phyloP scores from a whole-genome alignment of 2,888 invertebrate genomes.

The Caenorhabditis uteleia region DNA sequence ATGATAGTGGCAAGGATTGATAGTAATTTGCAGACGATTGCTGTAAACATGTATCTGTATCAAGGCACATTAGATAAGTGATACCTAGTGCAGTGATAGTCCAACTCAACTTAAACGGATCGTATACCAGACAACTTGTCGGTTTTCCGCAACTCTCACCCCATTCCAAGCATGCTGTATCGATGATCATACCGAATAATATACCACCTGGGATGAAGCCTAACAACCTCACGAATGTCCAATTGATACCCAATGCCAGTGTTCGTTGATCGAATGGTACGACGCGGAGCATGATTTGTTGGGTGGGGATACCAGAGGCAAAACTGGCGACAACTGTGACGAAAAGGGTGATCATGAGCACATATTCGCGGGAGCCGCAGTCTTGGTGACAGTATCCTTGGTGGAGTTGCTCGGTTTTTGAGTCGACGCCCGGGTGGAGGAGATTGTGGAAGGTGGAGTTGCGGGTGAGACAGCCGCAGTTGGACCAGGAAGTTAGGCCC shows the following conservation, averaged over 20 bases:
- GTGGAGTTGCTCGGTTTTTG: constrained; percentile 12
- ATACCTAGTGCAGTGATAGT: constrained; percentile 66
- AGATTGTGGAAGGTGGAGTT: constrained; percentile 40
- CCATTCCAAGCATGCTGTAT: constrained; percentile 67
- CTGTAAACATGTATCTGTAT: constrained; percentile 39
- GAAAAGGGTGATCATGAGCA: constrained; percentile 63
- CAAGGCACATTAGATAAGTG: background rate
- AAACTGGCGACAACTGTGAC: constrained; percentile 67
- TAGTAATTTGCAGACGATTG: constrained; percentile 67
- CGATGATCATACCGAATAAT: constrained; percentile 67
- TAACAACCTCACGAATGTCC: constrained; percentile 65
- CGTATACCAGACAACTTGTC: constrained; percentile 61
- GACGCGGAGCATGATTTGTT: constrained; percentile 66
- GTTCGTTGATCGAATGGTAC: constrained; percentile 69
- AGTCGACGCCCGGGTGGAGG: constrained; percentile 8
- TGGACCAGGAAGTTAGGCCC: constrained; percentile 37
- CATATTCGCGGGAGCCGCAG: constrained; percentile 60
- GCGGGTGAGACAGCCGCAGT: constrained; percentile 36
- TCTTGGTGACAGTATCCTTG: constrained; percentile 46
- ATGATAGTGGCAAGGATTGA: constrained; percentile 65
- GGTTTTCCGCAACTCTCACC: constrained; percentile 58
- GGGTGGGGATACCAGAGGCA: constrained; percentile 63
- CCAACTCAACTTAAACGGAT: constrained; percentile 62
- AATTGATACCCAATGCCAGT: constrained; percentile 66
- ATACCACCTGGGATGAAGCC: constrained; percentile 69